Percentiles rank a stretch among this genome's conserved stretches.
These are phyloP conservation scores for Sus scrofa DNA, from an alignment of 2,113 vertebrate genomes.

Conservation along the genomic window T2T-Sscrofa CM000814.6:122419501-122420000, in stretches of 20 bases:
- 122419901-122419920: neutral
- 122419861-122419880: neutral
- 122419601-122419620: neutral
- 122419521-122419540: conserved; percentile 1
- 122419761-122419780: neutral
- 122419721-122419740: neutral
- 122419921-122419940: neutral
- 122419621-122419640: neutral
- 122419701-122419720: neutral
- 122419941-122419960: neutral
- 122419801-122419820: neutral
- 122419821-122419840: neutral
- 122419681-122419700: neutral
- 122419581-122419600: neutral
- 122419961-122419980: neutral
- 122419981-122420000: neutral
- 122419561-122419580: neutral
- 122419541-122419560: neutral
- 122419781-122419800: neutral
- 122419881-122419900: neutral
- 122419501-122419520: neutral
- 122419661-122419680: neutral
- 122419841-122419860: neutral
- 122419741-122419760: neutral
- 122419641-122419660: neutral